Base-by-base conservation (phyloP, 2,888 invertebrate genomes). In the Euphydryas editha region DNA sequence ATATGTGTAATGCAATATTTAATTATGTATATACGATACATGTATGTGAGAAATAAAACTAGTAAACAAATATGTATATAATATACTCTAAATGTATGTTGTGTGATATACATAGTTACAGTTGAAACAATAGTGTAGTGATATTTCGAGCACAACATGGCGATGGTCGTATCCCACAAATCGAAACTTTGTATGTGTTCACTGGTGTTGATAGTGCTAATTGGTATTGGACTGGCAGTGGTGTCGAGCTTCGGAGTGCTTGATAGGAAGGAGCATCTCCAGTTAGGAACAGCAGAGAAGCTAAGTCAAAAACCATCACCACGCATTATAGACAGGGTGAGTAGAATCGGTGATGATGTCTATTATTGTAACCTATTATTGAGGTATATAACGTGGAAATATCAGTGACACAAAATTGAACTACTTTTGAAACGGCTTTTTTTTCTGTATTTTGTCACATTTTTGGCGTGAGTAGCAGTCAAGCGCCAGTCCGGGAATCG, bases 81-180 rank as follows among this genome's bases (percentile, higher is more conserved):
- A n/a, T 17, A 17, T 46, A 17, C 0, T 39, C 15, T 3, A 39
- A 39, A 39, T 10, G 3, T 39, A 8, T 3, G 15, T 39, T 3
- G 11, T n/a, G n/a, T 11, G 39, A 5, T 7, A 39, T 24, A 20
- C 18, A 13, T 3, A 6, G 5, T 8, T 49, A 55, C 17, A 65
- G 59, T 30, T 68, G 73, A 59, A 65, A 59, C 17, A 63, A 47
- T 42, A 51, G 59, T 49, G 49, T 49, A 15, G 44, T 55, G 51
- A 44, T 6, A 44, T 44, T 44, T 44, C 15, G 44, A 37, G n/a
- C 63, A 67, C 72, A 85, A 84, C 69, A 92, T 92, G 91, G 90
- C 92, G 60, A 90, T 90, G 87, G 89, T 90, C 8, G 82, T 89
- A 62, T 88, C 91, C 0, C 78, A 77, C 36, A 86, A 85, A 71